A percentile compares a stretch with the other conserved stretches of the same genome.
These are phyloP conservation scores for Salvelinus sp. DNA, from an alignment of 2,113 vertebrate species.

Conservation along the genomic window DNA sequence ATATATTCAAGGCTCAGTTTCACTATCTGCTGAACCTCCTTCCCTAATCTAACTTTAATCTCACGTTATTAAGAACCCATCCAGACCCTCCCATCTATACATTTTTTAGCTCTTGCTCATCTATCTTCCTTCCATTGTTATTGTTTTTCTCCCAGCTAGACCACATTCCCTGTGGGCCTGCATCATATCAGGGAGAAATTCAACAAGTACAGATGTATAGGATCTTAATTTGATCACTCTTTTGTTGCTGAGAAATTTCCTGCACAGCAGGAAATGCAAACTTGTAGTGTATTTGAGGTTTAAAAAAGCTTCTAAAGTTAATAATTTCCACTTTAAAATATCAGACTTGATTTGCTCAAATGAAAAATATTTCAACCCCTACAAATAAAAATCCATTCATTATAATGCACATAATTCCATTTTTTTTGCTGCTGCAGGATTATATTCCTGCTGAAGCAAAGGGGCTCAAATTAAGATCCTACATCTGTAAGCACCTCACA, in stretches of 20 bases:
- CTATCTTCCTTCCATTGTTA: constrained; percentile 19
- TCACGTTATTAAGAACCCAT: constrained; percentile 31
- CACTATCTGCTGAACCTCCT: background rate
- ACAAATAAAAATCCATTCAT: no score
- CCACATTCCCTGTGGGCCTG: constrained; percentile 13
- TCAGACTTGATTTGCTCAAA: no score
- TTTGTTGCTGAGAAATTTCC: no score
- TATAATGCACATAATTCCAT: background rate
- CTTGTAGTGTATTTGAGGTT: no score
- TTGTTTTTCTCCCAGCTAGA: constrained; percentile 11
- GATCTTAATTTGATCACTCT: no score
- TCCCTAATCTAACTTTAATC: constrained; percentile 26
- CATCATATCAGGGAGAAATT: constrained; percentile 21
- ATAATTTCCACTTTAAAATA: no score
- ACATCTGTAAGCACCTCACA: background rate
- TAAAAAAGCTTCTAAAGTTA: no score
- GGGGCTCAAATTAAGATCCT: no score
- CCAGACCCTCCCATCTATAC: constrained; percentile 6
- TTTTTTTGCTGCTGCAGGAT: background rate
- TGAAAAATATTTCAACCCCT: no score
- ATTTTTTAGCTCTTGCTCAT: constrained; percentile 29
- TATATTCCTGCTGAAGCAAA: no score
- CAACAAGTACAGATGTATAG: background rate
- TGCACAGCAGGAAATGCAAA: no score
- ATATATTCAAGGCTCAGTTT: constrained; percentile 7